These are phyloP conservation scores for Margarornis squamiger DNA, from an alignment of 2,797 vertebrate species.

Conservation along the genomic window DNA sequence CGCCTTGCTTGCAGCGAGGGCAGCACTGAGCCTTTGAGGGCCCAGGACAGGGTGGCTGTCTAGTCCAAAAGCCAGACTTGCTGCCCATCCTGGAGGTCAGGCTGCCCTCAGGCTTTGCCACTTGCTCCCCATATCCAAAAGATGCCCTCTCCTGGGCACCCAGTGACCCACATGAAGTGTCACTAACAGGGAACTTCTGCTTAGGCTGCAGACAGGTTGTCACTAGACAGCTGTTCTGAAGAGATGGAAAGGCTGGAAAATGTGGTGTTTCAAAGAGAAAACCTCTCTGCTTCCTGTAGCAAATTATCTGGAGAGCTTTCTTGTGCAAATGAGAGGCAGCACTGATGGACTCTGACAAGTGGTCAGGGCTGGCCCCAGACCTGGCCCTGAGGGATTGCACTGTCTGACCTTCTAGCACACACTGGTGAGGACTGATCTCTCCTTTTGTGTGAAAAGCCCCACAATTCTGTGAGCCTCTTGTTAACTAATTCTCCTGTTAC, in stretches of 20 bases:
- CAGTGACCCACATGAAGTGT: background rate
- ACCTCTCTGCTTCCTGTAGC: background rate
- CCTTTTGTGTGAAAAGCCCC: background rate
- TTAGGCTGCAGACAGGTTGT: background rate
- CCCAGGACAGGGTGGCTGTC: background rate
- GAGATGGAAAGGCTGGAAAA: background rate
- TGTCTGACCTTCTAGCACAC: background rate
- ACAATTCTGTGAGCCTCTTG: background rate
- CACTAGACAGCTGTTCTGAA: background rate
- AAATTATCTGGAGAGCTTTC: background rate
- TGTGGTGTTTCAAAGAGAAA: background rate
- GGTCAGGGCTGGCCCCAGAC: background rate
- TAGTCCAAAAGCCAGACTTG: background rate
- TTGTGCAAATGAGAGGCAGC: background rate
- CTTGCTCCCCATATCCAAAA: background rate
- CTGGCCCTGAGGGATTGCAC: background rate
- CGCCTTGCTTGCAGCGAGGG: accelerated
- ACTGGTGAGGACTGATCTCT: accelerated
- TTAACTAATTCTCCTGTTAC: background rate
- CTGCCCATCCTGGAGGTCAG: slow-evolving; percentile 19
- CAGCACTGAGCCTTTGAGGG: background rate
- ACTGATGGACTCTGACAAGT: background rate
- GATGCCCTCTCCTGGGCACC: slow-evolving; percentile 36
- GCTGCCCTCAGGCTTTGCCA: background rate
- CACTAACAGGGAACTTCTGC: background rate